Conservation (phyloP, 2,797 vertebrate genomes). For the Ambastaia sidthimunki region DNA sequence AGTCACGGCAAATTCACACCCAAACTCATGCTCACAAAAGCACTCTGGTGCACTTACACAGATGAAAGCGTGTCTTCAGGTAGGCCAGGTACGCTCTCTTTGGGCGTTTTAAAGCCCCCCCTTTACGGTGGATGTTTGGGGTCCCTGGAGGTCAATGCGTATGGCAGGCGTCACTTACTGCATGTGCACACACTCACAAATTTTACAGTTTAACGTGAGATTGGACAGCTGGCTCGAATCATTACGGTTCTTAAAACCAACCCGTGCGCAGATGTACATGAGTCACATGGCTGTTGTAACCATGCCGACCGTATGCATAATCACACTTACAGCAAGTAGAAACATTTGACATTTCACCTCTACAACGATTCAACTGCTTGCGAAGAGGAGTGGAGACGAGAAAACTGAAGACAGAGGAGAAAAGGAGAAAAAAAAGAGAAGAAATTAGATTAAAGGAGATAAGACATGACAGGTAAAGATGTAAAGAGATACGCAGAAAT, state of each 20-base stretch:
- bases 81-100: conserved; percentile 78
- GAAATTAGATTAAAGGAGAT: no score
- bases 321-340: conserved; percentile 9
- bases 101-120: conserved; percentile 81
- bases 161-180: conserved; percentile 38
- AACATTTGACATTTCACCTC: conserved; percentile 32
- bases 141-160: conserved; percentile 54
- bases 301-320: conserved; percentile 33
- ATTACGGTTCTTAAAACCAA: conserved; percentile 15
- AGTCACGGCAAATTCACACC: conserved; percentile 51
- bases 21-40: conserved; percentile 49
- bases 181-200: conserved; percentile 32
- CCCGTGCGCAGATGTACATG: background rate
- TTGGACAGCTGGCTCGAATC: conserved; percentile 29
- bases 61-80: conserved; percentile 86
- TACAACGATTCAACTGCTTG: background rate
- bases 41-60: conserved; percentile 82
- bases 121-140: conserved; percentile 71
- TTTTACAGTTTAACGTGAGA: conserved; percentile 21
- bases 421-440: background rate
- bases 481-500: background rate
- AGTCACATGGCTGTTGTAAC: conserved; percentile 32
- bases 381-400: background rate
- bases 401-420: background rate
- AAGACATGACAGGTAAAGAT: background rate